Conservation (phyloP, 2,797 vertebrate species). For the Pangasius larnaudii region DNA sequence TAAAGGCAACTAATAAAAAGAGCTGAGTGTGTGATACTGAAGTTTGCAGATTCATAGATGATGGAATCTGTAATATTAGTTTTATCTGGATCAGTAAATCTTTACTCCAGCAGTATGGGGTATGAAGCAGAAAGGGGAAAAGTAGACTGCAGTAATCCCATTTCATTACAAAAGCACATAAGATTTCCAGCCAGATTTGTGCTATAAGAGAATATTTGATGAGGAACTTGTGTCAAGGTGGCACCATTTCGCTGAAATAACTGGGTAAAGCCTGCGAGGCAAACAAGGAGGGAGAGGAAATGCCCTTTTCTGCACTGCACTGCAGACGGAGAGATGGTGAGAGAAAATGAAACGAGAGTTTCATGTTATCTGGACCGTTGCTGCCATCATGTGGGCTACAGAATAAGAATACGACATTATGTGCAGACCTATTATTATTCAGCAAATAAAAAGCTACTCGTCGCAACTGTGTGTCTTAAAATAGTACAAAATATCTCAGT, state of each 20-base stretch:
- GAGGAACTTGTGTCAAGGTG: constrained; percentile 26
- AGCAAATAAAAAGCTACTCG: neutral
- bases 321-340: constrained; percentile 13
- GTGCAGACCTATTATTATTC: neutral
- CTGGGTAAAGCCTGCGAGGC: constrained; percentile 22
- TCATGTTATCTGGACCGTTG: constrained; percentile 4
- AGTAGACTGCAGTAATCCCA: constrained; percentile 4
- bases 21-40: neutral
- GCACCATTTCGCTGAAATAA: constrained; percentile 29
- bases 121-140: neutral
- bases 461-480: neutral
- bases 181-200: constrained; percentile 6
- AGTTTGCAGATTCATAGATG: neutral
- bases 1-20: neutral
- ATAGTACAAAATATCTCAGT: neutral
- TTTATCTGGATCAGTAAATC: neutral
- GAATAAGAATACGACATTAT: neutral
- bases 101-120: neutral
- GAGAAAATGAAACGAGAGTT: neutral
- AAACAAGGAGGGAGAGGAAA: neutral
- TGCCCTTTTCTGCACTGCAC: constrained; percentile 34
- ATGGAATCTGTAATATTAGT: neutral
- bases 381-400: constrained; percentile 44
- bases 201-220: constrained; percentile 26
- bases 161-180: constrained; percentile 11